Evolutionary conservation across 2,888 invertebrate genomes (phyloP), one percentile per base, ranked within the genome.

Genomic region (Agrilus mali): DNA sequence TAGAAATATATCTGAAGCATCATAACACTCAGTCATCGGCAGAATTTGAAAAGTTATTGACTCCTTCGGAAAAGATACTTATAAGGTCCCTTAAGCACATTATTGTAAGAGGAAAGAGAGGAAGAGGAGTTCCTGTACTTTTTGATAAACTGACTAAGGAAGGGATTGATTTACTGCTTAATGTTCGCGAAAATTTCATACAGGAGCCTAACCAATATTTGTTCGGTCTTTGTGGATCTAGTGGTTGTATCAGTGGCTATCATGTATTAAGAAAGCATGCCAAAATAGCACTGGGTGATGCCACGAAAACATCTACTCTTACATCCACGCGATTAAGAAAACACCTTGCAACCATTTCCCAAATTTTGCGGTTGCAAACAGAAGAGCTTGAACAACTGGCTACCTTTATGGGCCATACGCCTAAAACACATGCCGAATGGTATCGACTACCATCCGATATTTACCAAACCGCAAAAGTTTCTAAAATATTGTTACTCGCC

Each of bases 401-500:
- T 6, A 42, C 38, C 10, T 50, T 51, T 44, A 51, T 50, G 49
- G 50, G 50, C 15, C 50, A 51, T 41, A 50, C 48, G 2, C 36
- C 27, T 7, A 50, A 50, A 40, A 50, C 49, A 8, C 47, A 49
- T 33, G 13, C 15, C 8, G 50, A 46, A 36, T 50, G 40, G 42
- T 50, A 44, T 32, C 42, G 46, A 32, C 38, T 51, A 38, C 47
- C 48, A 27, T 38, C 34, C 16, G 51, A 51, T 40, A 39, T 49
- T 15, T 49, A 47, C 35, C 49, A 50, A 41, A 51, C 48, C 10
- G 50, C 51, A 13, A 48, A 50, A 14, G 7, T 22, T 7, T 22
- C 22, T 7, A 22, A 22, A 7, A 7, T 22, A 22, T 22, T 22
- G 22, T 7, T 22, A 22, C 7, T 22, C 6, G 7, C 7, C 6